Base-by-base conservation (phyloP, 2,888 invertebrate species). In the Eudasyphora cyanicolor region DNA sequence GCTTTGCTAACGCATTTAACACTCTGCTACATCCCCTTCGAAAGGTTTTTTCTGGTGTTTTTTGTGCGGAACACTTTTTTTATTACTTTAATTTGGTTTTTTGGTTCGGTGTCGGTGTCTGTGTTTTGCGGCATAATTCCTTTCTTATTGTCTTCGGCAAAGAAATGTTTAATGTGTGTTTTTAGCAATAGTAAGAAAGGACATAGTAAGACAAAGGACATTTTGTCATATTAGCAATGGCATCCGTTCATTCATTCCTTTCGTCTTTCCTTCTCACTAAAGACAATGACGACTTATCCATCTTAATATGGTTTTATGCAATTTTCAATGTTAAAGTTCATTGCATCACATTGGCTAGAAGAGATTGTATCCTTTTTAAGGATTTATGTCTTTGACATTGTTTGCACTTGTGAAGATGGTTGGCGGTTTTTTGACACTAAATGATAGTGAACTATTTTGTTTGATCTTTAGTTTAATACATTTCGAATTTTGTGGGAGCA, bases 311-410 rank as follows among this genome's bases (percentile, higher is more conserved):
- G 45, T 76, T 67, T 81, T 67, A 81, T 76, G 81, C 76, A 57
- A 76, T 81, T 81, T 81, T 73, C 64, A 73, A 67, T 67, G 64
- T 67, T 70, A 71, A 71, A 64, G 64, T 62, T 81, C 70, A 77
- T 57, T 57, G 57, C 57, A 54, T 24, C 8, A 5, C 14, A 2
- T 57, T 27, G 24, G 57, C 4, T 7, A 27, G 57, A 27, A 24
- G 57, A 27, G 57, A n/a, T n/a, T 27, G 27, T 57, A 57, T 57
- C 57, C 57, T 57, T 57, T 57, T 57, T 14, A 57, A 21, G 57
- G 27, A 57, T 57, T 57, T 57, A 2, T 57, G n/a, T 27, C 5
- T 6, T 14, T 12, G 57, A 24, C 24, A 24, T 57, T 57, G 57
- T 57, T 27, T 14, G 1, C 51, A 24, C 24, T 21, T 57, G 57